A percentile compares a stretch with the other conserved stretches of the same genome.
Conservation (phyloP, 2,113 vertebrate species). For the Xerus inauris region DNA sequence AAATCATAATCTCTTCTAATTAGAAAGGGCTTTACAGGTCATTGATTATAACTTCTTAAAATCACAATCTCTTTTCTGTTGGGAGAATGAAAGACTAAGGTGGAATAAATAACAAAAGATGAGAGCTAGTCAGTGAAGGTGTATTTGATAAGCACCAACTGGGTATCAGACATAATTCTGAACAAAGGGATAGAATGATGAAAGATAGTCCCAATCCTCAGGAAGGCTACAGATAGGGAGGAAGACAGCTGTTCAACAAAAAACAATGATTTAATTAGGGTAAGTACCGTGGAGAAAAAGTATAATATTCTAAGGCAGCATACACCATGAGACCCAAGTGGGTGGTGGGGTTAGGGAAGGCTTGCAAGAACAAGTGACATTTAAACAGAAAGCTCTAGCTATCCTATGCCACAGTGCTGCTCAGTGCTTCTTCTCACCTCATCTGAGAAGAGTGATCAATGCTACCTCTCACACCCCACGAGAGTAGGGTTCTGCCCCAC, state of each 20-base stretch:
- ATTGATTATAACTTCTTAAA: slow-evolving; percentile 20
- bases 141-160: not conserved
- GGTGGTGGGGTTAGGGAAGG: not conserved
- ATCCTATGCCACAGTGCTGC: accelerated
- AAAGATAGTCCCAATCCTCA: not conserved
- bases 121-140: not conserved
- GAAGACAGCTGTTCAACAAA: not conserved
- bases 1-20: slow-evolving; percentile 58
- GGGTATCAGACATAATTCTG: not conserved
- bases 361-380: not conserved
- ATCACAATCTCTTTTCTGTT: slow-evolving; percentile 4
- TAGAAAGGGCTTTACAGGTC: slow-evolving; percentile 53
- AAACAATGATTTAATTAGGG: not conserved
- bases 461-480: accelerated
- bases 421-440: not conserved
- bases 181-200: not conserved
- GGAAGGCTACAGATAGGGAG: not conserved
- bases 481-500: not conserved
- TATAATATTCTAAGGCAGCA: not conserved
- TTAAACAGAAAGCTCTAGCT: not conserved
- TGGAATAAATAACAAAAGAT: slow-evolving; percentile 3
- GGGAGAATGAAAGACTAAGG: slow-evolving; percentile 4
- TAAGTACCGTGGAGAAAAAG: not conserved
- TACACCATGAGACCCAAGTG: not conserved
- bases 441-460: not conserved